Evolutionary conservation across 2,797 vertebrate species (phyloP), one percentile per base, ranked within the genome.

Genomic region (Myotis daubentonii): DNA sequence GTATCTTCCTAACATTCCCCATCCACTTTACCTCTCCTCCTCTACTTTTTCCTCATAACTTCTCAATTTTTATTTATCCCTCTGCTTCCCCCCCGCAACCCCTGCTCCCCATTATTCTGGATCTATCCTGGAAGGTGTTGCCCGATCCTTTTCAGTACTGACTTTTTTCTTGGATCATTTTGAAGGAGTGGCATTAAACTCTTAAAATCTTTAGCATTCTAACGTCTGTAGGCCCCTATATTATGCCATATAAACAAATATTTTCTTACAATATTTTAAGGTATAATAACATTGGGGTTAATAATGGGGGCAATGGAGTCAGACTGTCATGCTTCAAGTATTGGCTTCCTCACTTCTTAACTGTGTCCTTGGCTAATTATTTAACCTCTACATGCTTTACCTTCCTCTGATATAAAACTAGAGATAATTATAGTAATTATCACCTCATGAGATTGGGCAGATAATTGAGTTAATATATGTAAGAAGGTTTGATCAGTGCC

Each of bases 391-490:
- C 13, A 23, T 38, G 5, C 11, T 47, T 80, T 57, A 44, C 23
- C 44, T 57, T 70, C 33, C 41, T 86, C 49, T 80, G 38, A 22
- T 85, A 68, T 70, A 74, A 75, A 75, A 80, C 55, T 41, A 25
- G 16, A 20, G 11, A 60, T 75, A 70, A 60, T 51, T 60, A 68
- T 20, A 44, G 49, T 49, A 60, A n/a, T 33, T 79, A 57, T n/a
- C 15, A 65, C 20, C 25, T 85, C 44, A 74, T 57, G 36, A 4
- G 22, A 86, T 51, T 75, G n/a, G 6, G 49, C 41, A 66, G 33
- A 68, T 13, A 41, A 68, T 51, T 74, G 41, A 94, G 72, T 92
- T 96, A 78, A 79, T 89, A 81, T 79, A 95, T 85, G 12, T 44
- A 81, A 78, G 76, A 91, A 87, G 7, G 15, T 65, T 55, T 80